These are phyloP conservation scores for Hylaeus volcanicus DNA, from an alignment of 1,140 invertebrate genomes.

Conservation along the genomic window DNA sequence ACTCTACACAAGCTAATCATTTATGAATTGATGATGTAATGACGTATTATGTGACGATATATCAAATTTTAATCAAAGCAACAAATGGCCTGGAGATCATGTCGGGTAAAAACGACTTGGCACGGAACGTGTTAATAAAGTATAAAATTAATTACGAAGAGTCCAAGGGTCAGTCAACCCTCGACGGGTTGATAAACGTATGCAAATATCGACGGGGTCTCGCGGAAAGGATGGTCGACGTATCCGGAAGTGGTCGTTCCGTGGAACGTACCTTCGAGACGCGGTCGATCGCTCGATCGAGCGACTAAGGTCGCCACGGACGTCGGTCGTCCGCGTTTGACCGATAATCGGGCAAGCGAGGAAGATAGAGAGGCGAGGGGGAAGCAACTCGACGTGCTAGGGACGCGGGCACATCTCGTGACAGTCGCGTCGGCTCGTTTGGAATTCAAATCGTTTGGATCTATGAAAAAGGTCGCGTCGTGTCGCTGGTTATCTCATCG, in stretches of 20 bases:
- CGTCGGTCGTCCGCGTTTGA: neutral
- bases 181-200: too few relatives aligned
- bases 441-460: neutral
- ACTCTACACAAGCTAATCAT: too few relatives aligned
- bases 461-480: neutral
- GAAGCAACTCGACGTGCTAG: neutral
- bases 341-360: neutral
- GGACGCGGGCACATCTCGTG: neutral
- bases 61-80: too few relatives aligned
- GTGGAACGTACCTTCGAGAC: constrained; percentile 1
- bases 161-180: too few relatives aligned
- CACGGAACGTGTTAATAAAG: too few relatives aligned
- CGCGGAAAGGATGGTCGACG: neutral
- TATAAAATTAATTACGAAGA: too few relatives aligned
- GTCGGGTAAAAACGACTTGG: too few relatives aligned
- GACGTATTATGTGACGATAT: too few relatives aligned
- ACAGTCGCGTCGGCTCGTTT: neutral
- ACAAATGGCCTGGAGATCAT: too few relatives aligned
- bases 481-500: constrained; percentile 3
- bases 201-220: neutral
- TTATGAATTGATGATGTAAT: too few relatives aligned
- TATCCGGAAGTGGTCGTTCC: constrained; percentile 2
- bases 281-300: constrained; percentile 19
- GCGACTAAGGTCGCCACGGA: constrained; percentile 2
- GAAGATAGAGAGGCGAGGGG: too few relatives aligned